Evolutionary conservation across 2,797 vertebrate species (phyloP).

Genomic region (Melopsittacus undulatus): DNA sequence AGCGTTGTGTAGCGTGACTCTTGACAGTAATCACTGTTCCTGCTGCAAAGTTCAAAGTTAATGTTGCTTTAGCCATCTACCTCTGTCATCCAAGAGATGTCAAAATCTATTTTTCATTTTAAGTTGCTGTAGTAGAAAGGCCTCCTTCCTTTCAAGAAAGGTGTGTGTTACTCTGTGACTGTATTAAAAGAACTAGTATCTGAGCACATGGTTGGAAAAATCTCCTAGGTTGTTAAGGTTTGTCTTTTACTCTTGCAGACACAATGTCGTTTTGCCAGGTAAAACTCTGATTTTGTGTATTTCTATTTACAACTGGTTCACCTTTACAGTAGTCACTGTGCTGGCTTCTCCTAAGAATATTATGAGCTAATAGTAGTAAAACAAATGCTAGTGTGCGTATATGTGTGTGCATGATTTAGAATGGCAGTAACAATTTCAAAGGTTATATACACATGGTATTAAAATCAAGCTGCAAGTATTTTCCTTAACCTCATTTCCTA

Average conservation of each 20-base stretch:
- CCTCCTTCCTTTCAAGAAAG: neutral
- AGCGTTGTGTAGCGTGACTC: neutral
- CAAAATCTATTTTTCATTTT: neutral
- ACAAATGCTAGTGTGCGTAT: neutral
- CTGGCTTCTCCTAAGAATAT: neutral
- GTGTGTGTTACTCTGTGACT: neutral
- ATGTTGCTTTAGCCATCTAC: constrained; percentile 66
- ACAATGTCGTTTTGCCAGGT: neutral
- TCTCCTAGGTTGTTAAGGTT: neutral
- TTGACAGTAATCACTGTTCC: neutral
- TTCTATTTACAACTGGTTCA: neutral
- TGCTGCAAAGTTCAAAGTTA: neutral
- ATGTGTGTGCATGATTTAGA: neutral
- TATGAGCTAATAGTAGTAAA: neutral
- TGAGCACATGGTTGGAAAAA: neutral
- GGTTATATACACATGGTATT: neutral
- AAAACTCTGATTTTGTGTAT: neutral
- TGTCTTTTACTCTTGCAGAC: neutral
- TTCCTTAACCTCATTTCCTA: neutral
- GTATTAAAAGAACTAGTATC: neutral
- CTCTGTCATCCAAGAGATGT: constrained; percentile 46
- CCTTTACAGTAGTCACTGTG: neutral
- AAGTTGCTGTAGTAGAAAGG: neutral
- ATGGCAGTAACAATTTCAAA: neutral
- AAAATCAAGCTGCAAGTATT: constrained; percentile 3